A percentile compares a stretch with the other conserved stretches of the same genome.
These are phyloP conservation scores for Neosalanx taihuensis DNA, from an alignment of 2,797 vertebrate species.

Conservation along the genomic window DNA sequence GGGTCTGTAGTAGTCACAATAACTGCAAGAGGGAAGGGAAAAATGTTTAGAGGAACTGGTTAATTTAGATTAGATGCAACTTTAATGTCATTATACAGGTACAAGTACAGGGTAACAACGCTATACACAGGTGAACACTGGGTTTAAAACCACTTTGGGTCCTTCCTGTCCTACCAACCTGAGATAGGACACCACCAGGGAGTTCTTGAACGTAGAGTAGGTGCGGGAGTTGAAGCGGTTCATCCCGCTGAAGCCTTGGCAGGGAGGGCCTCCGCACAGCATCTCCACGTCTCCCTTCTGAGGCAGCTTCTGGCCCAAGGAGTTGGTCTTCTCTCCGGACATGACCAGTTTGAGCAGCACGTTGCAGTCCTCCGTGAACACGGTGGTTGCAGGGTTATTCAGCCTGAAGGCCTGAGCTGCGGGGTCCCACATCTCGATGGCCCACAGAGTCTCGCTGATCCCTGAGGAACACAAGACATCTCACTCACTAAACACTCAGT, in stretches of 20 bases:
- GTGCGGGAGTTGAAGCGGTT: slow-evolving; percentile 98
- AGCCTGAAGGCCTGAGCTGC: slow-evolving; percentile 94
- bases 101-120: too few species aligned
- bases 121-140: too few species aligned
- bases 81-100: too few species aligned
- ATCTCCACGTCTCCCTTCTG: slow-evolving; percentile 97
- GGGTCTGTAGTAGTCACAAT: slow-evolving; percentile 97
- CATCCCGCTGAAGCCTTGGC: slow-evolving; percentile 98
- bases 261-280: slow-evolving; percentile 93
- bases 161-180: slow-evolving; percentile 71
- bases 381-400: slow-evolving; percentile 89
- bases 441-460: slow-evolving; percentile 88
- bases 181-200: slow-evolving; percentile 94
- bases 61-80: too few species aligned
- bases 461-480: slow-evolving; percentile 58
- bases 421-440: slow-evolving; percentile 98
- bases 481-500: not conserved
- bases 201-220: slow-evolving; percentile 98
- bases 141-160: not conserved
- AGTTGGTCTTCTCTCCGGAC: slow-evolving; percentile 88
- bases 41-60: not conserved
- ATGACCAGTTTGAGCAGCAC: slow-evolving; percentile 94
- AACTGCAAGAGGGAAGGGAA: slow-evolving; percentile 67
- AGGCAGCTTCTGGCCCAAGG: slow-evolving; percentile 88
- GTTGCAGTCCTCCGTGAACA: slow-evolving; percentile 97